These are phyloP conservation scores for Amphilophus citrinellus DNA, from an alignment of 2,113 vertebrate genomes.

Conservation along the genomic window DNA sequence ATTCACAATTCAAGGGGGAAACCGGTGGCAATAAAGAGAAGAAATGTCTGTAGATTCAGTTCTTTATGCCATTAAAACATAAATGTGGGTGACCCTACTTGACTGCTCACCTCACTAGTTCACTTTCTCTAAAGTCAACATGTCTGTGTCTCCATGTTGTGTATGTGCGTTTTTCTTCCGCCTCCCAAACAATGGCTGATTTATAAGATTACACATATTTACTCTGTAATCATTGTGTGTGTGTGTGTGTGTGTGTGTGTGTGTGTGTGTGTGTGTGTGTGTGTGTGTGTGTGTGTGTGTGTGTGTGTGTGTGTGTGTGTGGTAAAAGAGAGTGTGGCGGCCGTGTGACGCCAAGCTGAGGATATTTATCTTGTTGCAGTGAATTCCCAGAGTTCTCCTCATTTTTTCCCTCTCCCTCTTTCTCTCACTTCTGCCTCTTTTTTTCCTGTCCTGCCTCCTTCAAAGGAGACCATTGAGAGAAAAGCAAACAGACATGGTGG, in stretches of 20 bases:
- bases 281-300: constrained; percentile 7
- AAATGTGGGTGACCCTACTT: constrained; percentile 13
- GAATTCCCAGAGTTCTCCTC: constrained; percentile 73
- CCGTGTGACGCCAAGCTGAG: constrained; percentile 64
- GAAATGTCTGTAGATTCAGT: background rate
- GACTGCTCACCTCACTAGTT: constrained; percentile 64
- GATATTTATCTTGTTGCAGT: constrained; percentile 82
- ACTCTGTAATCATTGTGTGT: constrained; percentile 73
- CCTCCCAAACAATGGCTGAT: constrained; percentile 73
- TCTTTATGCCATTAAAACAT: background rate
- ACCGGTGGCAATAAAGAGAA: background rate
- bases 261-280: constrained; percentile 13
- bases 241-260: background rate
- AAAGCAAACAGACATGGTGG: constrained; percentile 72
- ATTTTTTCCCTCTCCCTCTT: constrained; percentile 34
- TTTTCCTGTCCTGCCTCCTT: constrained; percentile 53
- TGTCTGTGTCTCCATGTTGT: constrained; percentile 39
- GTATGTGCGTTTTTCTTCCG: constrained; percentile 37
- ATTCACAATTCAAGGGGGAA: background rate
- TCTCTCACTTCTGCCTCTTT: constrained; percentile 32
- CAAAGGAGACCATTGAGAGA: constrained; percentile 80
- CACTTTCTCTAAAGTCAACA: constrained; percentile 75
- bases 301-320: constrained; percentile 18
- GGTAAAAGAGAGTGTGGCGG: constrained; percentile 39
- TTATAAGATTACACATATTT: constrained; percentile 79